Base-by-base conservation (phyloP, 2,797 vertebrate species). In the Sebastes taczanowskii region DNA sequence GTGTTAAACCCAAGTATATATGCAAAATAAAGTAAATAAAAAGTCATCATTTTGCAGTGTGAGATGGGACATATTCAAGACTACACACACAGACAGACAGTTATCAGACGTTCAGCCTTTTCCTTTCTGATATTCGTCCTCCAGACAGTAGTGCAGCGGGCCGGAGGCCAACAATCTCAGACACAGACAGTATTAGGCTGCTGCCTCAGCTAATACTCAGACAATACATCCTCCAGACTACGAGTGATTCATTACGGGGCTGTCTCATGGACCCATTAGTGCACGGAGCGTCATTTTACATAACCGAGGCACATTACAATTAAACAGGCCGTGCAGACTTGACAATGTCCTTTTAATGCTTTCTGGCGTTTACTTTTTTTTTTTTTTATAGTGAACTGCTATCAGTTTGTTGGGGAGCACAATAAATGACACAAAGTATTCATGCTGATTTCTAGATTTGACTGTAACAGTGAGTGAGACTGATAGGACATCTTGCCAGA, bases 141-240 rank as follows among this genome's bases (percentile, higher is more conserved):
- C 38, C 76, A 86, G 78, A 89, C 86, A 73, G 84, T 29, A 58
- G 42, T 49, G 38, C 66, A 18, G 56, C 22, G 34, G 88, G 91
- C 86, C 78, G 46, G 16, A 64, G 11, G 89, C 89, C 92, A 88
- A 71, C 53, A 62, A 10, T 78, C 71, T 89, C 89, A 92, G 89
- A 89, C 89, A 79, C 64, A 90, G 82, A 91, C 83, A 77, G 66
- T 80, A 64, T 87, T 71, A 79, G 77, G 66, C 74, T 68, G 65
- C 82, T 72, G 85, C 85, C 84, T 91, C 73, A 49, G 61, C 68
- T 81, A 80, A 88, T 67, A 30, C 83, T 79, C 66, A 88, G 81
- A 88, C 77, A 66, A 87, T 71, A 69, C 69, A 52, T 83, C 84
- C 88, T 91, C 84, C 89, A 92, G 86, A 91, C 68, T 66, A 71